phyloP scores from a whole-genome alignment of 2,113 vertebrate genomes.

The Rhineura floridana region DNA sequence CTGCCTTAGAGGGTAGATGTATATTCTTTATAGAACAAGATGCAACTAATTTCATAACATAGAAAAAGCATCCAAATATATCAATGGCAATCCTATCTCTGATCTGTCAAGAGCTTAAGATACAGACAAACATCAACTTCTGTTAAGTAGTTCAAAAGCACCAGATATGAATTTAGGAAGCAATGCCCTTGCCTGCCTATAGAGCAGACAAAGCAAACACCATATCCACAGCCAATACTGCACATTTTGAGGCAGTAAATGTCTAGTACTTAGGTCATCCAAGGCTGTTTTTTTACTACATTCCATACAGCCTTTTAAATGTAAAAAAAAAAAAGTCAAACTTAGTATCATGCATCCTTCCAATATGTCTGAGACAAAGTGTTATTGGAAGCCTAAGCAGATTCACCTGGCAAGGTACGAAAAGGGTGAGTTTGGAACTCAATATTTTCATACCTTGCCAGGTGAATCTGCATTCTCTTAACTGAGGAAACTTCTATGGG shows the following conservation, averaged over 20 bases:
- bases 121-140: too few species aligned
- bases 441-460: background rate
- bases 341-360: background rate
- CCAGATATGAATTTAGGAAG: background rate
- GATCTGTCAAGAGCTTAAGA: background rate
- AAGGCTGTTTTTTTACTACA: background rate
- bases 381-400: too few species aligned
- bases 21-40: background rate
- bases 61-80: background rate
- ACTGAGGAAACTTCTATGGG: background rate
- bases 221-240: background rate
- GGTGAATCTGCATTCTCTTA: background rate
- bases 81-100: background rate
- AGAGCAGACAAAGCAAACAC: background rate
- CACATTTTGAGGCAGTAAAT: background rate
- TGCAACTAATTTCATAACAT: background rate
- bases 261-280: background rate
- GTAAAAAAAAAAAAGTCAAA: background rate
- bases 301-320: background rate
- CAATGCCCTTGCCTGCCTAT: background rate
- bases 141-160: background rate
- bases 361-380: background rate
- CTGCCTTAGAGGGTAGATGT: background rate
- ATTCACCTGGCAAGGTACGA: too few species aligned
- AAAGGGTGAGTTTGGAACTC: too few species aligned